Conservation (phyloP, 2,113 vertebrate species). For the Prinia subflava region DNA sequence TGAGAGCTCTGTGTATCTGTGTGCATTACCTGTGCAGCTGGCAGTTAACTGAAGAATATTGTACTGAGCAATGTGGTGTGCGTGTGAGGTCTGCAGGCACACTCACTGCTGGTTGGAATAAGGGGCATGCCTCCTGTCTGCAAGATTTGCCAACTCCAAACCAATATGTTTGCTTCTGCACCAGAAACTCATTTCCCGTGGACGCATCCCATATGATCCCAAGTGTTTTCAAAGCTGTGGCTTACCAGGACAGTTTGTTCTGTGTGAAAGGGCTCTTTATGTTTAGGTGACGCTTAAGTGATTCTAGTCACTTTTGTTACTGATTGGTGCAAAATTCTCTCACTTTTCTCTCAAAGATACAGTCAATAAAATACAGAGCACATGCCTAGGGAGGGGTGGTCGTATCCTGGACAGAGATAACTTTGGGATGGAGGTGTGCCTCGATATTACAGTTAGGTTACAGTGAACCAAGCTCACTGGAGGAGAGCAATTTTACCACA, state of each 20-base stretch:
- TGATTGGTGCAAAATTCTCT: not conserved
- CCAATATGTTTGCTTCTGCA: not conserved
- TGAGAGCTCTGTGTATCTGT: not conserved
- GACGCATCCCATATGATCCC: not conserved
- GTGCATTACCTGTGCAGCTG: not conserved
- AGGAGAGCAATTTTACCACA: not conserved
- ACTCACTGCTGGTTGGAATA: not conserved
- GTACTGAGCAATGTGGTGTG: not conserved
- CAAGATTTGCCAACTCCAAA: not conserved
- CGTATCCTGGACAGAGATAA: rapidly evolving
- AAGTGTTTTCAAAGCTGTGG: not conserved
- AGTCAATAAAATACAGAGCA: not conserved
- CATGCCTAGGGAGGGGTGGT: not conserved
- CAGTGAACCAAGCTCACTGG: not conserved
- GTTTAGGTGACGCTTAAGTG: not conserved
- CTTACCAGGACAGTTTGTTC: not conserved
- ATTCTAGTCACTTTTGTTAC: not conserved
- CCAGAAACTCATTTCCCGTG: not conserved
- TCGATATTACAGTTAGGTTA: not conserved
- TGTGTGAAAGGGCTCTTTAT: not conserved
- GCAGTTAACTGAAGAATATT: not conserved
- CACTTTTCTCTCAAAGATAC: not conserved
- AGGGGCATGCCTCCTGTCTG: too few species aligned
- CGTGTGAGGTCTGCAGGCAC: not conserved
- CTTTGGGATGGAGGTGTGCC: not conserved